Evolutionary conservation across 2,113 vertebrate species (phyloP), one percentile per base, ranked within the genome.

Genomic region (Progne subis): DNA sequence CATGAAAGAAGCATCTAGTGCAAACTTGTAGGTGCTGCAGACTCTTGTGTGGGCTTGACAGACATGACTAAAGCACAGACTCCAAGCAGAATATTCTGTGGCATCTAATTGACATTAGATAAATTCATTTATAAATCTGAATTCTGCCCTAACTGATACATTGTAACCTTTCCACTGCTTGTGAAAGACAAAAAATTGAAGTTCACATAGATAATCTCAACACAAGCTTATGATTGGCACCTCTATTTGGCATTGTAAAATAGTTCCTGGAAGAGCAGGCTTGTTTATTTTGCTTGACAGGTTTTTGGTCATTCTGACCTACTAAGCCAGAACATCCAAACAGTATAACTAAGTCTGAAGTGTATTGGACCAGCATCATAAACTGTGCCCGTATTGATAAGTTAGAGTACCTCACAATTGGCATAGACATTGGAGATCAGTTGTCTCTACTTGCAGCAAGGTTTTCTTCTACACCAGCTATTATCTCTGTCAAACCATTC

Each of bases 261-360:
- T 32, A 28, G 25, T 19, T 65, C 39, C 25, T 0, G 0, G 56
- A 83, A 74, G 13, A 77, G 24, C 34, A 69, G 0, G 1, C 21
- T n/a, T 61, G 12, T 75, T 92, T 80, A 49, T 86, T 88, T 95
- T 77, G 6, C 21, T 26, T 11, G 2, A 24, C 9, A 6, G 47
- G 15, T 1, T 92, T 86, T 85, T 72, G n/a, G 25, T 80, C 56
- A 34, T 81, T 78, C 72, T 92, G 69, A 70, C 29, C 32, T 47
- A 57, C 13, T 53, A 64, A 67, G 14, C n/a, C 20, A 74, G 25
- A 69, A 37, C 8, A 72, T 77, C 17, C 43, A 26, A 70, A 50
- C 14, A n/a, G 44, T 64, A 2, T 60, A 79, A 68, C 18, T 52
- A 77, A 39, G 20, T 23, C 11, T 78, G 32, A 82, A 49, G 23